Evolutionary conservation across 2,113 vertebrate species (phyloP).

Genomic region (Coptodon bakossiorum): DNA sequence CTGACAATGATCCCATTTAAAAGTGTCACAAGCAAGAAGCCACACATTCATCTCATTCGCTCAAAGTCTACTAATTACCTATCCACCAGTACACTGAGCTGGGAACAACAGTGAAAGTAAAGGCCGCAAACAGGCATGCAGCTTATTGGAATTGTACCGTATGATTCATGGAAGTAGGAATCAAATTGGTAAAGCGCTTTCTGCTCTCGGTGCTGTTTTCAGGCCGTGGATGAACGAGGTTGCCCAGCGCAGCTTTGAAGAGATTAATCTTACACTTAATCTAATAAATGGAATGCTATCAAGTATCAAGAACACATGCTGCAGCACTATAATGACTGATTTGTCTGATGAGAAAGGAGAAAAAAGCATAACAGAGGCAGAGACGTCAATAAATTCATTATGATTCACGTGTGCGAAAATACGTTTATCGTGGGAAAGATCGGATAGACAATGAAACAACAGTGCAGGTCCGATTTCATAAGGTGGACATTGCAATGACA

Average conservation of each 20-base stretch:
- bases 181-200: neutral
- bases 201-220: neutral
- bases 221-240: neutral
- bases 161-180: neutral
- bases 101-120: neutral
- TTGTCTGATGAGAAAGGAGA: neutral
- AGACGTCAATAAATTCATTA: neutral
- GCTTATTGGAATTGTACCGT: neutral
- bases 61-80: neutral
- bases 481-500: neutral
- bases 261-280: neutral
- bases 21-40: neutral
- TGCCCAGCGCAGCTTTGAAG: neutral
- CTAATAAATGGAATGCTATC: conserved; percentile 20
- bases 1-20: accelerated
- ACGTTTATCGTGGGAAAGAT: neutral
- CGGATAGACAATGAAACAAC: neutral
- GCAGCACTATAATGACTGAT: neutral
- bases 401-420: neutral
- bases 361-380: neutral
- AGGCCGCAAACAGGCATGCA: neutral
- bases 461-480: neutral
- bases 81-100: neutral
- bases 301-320: neutral
- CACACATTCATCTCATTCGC: neutral